phyloP scores from a whole-genome alignment of 2,888 invertebrate species.

The Drosophila greeni region DNA sequence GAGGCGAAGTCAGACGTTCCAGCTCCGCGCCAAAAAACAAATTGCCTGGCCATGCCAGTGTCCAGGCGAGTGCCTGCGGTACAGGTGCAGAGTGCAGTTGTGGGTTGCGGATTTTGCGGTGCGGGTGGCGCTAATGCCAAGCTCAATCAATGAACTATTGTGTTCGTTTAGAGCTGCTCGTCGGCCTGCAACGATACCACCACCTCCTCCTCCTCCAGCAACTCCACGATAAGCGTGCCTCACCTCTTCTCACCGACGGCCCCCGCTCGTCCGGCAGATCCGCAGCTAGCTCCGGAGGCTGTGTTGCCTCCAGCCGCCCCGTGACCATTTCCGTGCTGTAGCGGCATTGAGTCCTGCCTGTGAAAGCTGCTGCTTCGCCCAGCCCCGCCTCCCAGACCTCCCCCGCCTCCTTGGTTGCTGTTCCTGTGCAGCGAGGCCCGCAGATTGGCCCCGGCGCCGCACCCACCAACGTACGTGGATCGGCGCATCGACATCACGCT shows the following conservation, averaged over 20 bases:
- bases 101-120: not conserved
- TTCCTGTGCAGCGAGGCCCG: slow-evolving; percentile 74
- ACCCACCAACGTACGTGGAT: slow-evolving; percentile 65
- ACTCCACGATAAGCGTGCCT: slow-evolving; percentile 74
- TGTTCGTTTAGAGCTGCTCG: slow-evolving; percentile 62
- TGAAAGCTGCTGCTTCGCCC: slow-evolving; percentile 60
- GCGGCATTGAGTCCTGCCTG: slow-evolving; percentile 71
- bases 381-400: slow-evolving; percentile 26
- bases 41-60: not conserved
- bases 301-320: slow-evolving; percentile 34
- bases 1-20: not conserved
- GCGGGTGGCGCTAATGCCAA: slow-evolving; percentile 21
- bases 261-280: slow-evolving; percentile 64
- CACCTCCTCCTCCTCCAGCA: slow-evolving; percentile 69
- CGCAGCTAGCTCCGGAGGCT: slow-evolving; percentile 36
- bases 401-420: slow-evolving; percentile 57
- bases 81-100: slow-evolving; percentile 15
- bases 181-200: slow-evolving; percentile 60
- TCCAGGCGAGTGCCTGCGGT: slow-evolving; percentile 1
- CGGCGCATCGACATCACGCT: slow-evolving; percentile 78
- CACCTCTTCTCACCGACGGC: slow-evolving; percentile 78
- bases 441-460: slow-evolving; percentile 37
- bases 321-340: slow-evolving; percentile 63
- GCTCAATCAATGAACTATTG: slow-evolving; percentile 52
- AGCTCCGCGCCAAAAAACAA: slow-evolving; percentile 8